Evolutionary conservation across 2,888 invertebrate genomes (phyloP).

Genomic region (Archaeoteleia sp.): DNA sequence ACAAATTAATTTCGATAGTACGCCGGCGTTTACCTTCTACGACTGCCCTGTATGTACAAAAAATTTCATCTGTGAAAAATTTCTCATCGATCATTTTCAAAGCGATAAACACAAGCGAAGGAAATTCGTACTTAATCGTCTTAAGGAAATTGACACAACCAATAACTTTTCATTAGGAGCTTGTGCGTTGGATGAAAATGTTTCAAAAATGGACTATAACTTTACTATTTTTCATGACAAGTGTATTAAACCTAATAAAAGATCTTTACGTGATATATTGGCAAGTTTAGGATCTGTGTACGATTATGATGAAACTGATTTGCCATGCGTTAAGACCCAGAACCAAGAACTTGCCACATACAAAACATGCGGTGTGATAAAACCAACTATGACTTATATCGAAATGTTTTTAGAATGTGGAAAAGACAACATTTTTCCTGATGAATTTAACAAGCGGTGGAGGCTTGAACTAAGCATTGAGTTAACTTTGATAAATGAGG

Average conservation of each 20-base stretch:
- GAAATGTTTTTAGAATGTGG: not conserved
- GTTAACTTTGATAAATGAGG: not conserved
- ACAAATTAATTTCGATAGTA: not conserved
- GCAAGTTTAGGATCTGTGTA: not conserved
- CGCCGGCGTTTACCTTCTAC: not conserved
- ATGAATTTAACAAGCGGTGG: not conserved
- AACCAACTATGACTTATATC: not conserved
- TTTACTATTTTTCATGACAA: too few species aligned
- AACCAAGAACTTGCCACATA: not conserved
- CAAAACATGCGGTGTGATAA: not conserved
- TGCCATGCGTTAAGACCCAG: not conserved
- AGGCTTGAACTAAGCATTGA: not conserved
- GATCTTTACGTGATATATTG: not conserved
- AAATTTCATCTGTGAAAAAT: not conserved
- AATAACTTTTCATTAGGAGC: too few species aligned
- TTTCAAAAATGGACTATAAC: too few species aligned
- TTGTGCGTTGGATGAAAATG: too few species aligned
- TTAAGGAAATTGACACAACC: not conserved
- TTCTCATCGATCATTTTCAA: not conserved
- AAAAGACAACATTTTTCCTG: not conserved
- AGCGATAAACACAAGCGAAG: not conserved
- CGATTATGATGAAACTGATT: not conserved
- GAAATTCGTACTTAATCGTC: not conserved
- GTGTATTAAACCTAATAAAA: not conserved
- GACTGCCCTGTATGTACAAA: not conserved